Evolutionary conservation across 2,888 invertebrate genomes (phyloP).

Genomic region (Andrena bicolor): DNA sequence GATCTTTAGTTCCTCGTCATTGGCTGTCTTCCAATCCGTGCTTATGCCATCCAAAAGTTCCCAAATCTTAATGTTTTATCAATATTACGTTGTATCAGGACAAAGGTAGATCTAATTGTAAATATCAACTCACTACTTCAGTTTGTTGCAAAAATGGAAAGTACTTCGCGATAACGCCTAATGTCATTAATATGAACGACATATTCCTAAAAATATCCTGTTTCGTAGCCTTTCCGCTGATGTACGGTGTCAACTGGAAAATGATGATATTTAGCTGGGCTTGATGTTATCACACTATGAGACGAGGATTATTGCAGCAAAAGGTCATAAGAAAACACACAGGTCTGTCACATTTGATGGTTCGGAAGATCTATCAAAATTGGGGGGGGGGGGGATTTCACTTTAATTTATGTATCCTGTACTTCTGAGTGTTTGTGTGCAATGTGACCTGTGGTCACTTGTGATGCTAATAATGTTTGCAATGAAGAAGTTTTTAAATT

Average conservation of each 20-base stretch:
- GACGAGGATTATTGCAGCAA: background rate
- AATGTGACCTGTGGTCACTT: no score
- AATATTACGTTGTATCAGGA: background rate
- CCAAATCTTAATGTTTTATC: background rate
- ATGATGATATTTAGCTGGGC: background rate
- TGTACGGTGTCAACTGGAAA: background rate
- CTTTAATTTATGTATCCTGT: no score
- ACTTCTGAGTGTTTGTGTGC: no score
- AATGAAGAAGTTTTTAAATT: no score
- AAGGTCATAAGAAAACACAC: background rate
- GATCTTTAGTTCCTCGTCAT: background rate
- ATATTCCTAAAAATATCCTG: background rate
- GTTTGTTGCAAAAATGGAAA: background rate
- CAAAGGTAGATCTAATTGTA: background rate
- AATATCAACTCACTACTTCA: constrained; percentile 9
- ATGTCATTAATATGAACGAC: background rate
- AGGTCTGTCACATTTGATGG: background rate
- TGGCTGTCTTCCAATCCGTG: background rate
- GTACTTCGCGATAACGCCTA: background rate
- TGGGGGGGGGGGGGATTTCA: no score
- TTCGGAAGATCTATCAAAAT: no score
- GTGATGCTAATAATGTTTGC: no score
- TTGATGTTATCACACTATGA: background rate
- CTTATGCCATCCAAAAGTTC: background rate
- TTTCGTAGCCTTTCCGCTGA: background rate